Percentiles rank a stretch among this genome's conserved stretches.
phyloP scores from a whole-genome alignment of 2,113 vertebrate species.

The Xiphophorus hellerii region DNA sequence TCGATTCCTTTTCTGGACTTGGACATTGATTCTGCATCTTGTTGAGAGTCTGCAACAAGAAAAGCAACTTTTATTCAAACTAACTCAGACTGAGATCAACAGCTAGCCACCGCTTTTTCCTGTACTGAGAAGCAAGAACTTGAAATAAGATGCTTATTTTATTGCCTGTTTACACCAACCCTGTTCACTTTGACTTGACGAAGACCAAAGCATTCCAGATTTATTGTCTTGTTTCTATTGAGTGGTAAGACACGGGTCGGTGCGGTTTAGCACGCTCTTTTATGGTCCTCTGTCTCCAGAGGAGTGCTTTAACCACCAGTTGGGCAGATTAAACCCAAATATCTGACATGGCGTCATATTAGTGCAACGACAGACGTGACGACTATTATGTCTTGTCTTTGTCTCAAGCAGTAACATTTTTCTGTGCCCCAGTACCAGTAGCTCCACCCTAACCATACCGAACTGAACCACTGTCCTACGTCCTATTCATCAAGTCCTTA shows the following conservation, averaged over 20 bases:
- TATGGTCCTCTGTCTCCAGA: too few species aligned
- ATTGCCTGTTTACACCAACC: background rate
- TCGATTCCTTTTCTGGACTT: constrained; percentile 71
- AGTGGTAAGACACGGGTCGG: background rate
- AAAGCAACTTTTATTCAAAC: background rate
- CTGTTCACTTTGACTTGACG: background rate
- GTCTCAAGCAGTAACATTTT: too few species aligned
- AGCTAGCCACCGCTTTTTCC: background rate
- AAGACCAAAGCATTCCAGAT: background rate
- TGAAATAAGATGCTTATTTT: background rate
- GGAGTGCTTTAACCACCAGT: too few species aligned
- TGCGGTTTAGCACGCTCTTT: too few species aligned
- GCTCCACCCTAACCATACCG: too few species aligned
- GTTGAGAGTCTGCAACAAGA: background rate
- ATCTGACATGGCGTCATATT: too few species aligned
- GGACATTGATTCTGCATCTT: constrained; percentile 22
- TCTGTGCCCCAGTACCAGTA: too few species aligned
- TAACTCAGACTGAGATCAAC: background rate
- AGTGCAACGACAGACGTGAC: too few species aligned
- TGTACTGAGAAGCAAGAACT: background rate
- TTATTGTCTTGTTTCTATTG: background rate
- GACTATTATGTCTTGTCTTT: too few species aligned
- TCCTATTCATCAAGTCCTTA: too few species aligned
- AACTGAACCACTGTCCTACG: too few species aligned
- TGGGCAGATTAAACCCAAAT: too few species aligned